Evolutionary conservation across 2,113 vertebrate species (phyloP).

Genomic region (Catagonus wagneri): DNA sequence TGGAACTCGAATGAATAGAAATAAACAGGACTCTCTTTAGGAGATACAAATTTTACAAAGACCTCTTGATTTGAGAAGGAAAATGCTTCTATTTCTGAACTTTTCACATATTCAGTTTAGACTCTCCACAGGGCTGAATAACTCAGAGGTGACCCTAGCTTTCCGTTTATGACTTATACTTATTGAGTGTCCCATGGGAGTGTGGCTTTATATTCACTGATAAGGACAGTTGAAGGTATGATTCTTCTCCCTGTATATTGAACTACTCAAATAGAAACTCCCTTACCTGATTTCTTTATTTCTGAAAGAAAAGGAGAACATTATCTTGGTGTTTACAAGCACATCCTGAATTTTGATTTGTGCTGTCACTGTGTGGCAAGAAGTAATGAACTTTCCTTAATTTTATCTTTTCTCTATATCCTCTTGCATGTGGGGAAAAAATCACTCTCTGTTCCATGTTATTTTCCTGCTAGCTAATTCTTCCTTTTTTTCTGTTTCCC

Average conservation of each 20-base stretch:
- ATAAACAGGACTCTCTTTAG: neutral
- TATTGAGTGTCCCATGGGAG: neutral
- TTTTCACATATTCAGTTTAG: neutral
- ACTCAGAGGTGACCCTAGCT: neutral
- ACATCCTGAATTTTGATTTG: conserved; percentile 35
- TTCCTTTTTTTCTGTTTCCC: conserved; percentile 18
- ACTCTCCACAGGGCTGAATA: neutral
- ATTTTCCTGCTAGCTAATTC: conserved; percentile 39
- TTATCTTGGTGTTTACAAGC: neutral
- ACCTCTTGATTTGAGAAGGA: neutral
- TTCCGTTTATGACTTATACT: conserved; percentile 21
- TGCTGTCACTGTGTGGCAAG: neutral
- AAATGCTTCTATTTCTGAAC: conserved; percentile 18
- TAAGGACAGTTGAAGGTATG: neutral
- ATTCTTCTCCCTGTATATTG: neutral
- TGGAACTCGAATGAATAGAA: neutral
- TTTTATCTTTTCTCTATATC: conserved; percentile 37
- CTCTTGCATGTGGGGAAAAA: neutral
- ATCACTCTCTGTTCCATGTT: conserved; percentile 41
- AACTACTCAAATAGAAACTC: neutral
- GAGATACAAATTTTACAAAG: neutral
- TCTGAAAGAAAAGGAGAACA: neutral
- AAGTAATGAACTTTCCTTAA: conserved; percentile 11
- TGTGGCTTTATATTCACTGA: neutral
- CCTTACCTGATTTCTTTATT: neutral